Evolutionary conservation across 2,888 invertebrate genomes (phyloP).

Genomic region (Disparrhopalites patrizii): DNA sequence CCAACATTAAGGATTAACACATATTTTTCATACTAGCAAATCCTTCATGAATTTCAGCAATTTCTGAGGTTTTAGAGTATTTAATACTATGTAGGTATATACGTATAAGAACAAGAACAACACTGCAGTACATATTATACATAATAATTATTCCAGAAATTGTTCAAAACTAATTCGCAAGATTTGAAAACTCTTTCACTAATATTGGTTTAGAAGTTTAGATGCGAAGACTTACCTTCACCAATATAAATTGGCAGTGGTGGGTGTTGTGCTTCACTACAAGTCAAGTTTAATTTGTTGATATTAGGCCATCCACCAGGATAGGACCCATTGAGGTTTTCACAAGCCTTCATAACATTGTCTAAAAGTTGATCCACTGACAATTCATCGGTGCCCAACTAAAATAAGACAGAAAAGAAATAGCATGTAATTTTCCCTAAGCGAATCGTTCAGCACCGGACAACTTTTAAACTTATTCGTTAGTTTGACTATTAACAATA

Average conservation of each 20-base stretch:
- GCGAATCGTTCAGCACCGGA: not conserved
- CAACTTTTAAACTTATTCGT: not conserved
- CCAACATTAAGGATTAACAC: not conserved
- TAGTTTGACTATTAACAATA: not conserved
- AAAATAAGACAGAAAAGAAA: slow-evolving; percentile 15
- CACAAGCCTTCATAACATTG: slow-evolving; percentile 35
- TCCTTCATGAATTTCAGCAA: too few relatives aligned
- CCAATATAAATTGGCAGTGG: slow-evolving; percentile 41
- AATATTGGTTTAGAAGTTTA: too few relatives aligned
- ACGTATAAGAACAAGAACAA: too few relatives aligned
- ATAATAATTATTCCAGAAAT: too few relatives aligned
- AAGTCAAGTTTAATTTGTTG: slow-evolving; percentile 34
- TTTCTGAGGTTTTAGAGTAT: too few relatives aligned
- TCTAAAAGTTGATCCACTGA: slow-evolving; percentile 32
- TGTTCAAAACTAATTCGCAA: too few relatives aligned
- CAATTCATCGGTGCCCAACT: slow-evolving; percentile 43
- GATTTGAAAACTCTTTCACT: too few relatives aligned
- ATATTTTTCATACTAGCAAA: not conserved
- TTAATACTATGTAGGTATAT: too few relatives aligned
- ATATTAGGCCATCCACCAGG: slow-evolving; percentile 46
- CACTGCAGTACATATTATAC: too few relatives aligned
- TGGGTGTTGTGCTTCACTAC: slow-evolving; percentile 31
- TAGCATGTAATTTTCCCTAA: slow-evolving; percentile 4
- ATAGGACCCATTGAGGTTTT: slow-evolving; percentile 34
- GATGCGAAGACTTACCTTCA: slow-evolving; percentile 33